Base-by-base conservation (phyloP, 2,888 invertebrate species). In the Chrysolina oricalcia region DNA sequence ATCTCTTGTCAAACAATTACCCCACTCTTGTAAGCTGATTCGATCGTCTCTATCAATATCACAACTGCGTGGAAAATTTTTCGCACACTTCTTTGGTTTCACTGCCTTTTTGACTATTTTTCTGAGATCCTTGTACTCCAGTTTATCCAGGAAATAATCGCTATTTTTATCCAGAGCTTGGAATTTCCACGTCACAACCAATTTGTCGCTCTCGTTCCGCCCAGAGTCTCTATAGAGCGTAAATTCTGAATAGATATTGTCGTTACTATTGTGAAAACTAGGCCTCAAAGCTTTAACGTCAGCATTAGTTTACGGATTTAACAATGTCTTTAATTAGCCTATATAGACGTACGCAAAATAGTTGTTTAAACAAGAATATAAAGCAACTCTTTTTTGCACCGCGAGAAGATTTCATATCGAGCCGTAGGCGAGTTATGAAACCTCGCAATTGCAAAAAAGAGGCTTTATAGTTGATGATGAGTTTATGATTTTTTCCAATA, bases 101-200 rank as follows among this genome's bases (percentile, higher is more conserved):
- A 97, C 96, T 77, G 95, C 94, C 90, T 96, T 96, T 88, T 95
- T 96, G 67, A 97, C 94, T 67, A 97, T 92, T 82, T 94, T 91
- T 81, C 94, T 92, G 43, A 98, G 90, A 80, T 95, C 94, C 78
- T 94, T 92, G 86, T 96, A 96, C 88, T 98, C 98, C 62, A 92
- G 92, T 84, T 93, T 93, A 87, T 95, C 95, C 83, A 98, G 89
- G 72, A 92, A 90, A 67, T 93, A 92, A 89, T 97, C 96, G 65
- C 91, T 91, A 88, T 98, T 95, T 77, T 90, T 90, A 89, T 98
- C 98, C 83, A 98, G 91, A 78, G 93, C 92, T 27, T 91, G 89
- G 88, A 98, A 98, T 89, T 98, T 98, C 98, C 98, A 98, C 80
- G 94, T 93, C 15, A 97, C 90, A 0, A 97, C 94, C 15, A 88